Base-by-base conservation (phyloP, 2,113 vertebrate genomes). In the Pithys albifrons region DNA sequence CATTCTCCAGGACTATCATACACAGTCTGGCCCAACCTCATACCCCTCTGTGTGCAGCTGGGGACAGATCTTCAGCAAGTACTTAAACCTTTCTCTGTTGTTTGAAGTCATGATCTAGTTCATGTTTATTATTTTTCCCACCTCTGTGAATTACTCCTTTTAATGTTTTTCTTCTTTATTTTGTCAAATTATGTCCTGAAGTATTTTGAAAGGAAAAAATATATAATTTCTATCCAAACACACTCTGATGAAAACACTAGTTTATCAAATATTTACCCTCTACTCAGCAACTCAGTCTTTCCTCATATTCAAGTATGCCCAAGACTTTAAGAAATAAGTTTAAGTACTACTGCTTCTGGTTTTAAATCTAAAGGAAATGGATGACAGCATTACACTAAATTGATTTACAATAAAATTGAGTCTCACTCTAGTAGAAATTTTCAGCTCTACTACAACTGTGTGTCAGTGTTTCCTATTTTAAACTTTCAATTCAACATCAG, bases 331-430 rank as follows among this genome's bases (percentile, higher is more conserved):
- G 54, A 96, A 80, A 51, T 33, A 87, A 12, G 15, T 91, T 96
- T 91, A 95, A 97, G 89, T 74, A 54, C 28, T 92, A 25, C 18
- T 90, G 33, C 33, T 89, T 24, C 57, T 86, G 48, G 22, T 87
- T 95, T 95, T 78, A 89, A 61, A 92, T 92, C 37, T 76, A 83
- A 83, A 93, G 7, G 6, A 76, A 85, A 37, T 20, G n/a, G 15
- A 61, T 85, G 37, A 96, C 45, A 86, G 72, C 10, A 91, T 70
- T 67, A 76, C 57, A 95, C 77, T 91, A 94, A 96, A 93, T 94
- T 95, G 95, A 94, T 77, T 93, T 95, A 57, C 75, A 95, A 86
- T 79, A 95, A 96, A 95, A 96, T 79, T 96, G 67, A 61, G 70
- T 91, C 85, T 88, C 48, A 37, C 33, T 82, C 5, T 91, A 70